These are phyloP conservation scores for Falco naumanni DNA, from an alignment of 2,797 vertebrate genomes.

Conservation along the genomic window DNA sequence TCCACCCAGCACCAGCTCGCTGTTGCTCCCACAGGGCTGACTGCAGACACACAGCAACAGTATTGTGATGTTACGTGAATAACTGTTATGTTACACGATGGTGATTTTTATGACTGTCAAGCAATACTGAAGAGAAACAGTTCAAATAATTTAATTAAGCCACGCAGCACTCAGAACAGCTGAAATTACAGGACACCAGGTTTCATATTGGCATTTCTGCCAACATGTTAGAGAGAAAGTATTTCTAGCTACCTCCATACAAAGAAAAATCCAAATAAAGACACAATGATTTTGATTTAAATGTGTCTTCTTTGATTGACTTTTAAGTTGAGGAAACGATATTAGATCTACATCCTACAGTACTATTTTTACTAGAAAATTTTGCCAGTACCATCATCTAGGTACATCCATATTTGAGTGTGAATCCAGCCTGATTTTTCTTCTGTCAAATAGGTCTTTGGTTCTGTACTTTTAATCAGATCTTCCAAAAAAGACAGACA, in stretches of 20 bases:
- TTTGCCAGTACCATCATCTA: background rate
- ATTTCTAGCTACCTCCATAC: background rate
- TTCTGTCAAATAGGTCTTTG: background rate
- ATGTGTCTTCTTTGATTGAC: background rate
- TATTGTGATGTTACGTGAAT: fast-evolving
- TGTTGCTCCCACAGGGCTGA: background rate
- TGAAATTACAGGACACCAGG: background rate
- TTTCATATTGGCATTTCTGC: background rate
- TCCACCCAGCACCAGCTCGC: fast-evolving
- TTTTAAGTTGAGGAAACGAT: background rate
- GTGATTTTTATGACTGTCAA: background rate
- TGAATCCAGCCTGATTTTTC: background rate
- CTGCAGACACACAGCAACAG: background rate
- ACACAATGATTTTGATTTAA: background rate
- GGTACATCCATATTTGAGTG: background rate
- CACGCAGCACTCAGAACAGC: background rate
- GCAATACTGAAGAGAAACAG: background rate
- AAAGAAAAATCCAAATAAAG: background rate
- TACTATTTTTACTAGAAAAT: background rate
- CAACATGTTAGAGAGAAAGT: background rate
- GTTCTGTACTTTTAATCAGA: background rate
- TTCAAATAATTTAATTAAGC: background rate
- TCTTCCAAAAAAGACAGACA: background rate
- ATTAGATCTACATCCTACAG: background rate
- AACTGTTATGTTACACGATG: background rate